Evolutionary conservation across 1,140 invertebrate genomes (phyloP).

Genomic region (Temnothorax longispinosus): DNA sequence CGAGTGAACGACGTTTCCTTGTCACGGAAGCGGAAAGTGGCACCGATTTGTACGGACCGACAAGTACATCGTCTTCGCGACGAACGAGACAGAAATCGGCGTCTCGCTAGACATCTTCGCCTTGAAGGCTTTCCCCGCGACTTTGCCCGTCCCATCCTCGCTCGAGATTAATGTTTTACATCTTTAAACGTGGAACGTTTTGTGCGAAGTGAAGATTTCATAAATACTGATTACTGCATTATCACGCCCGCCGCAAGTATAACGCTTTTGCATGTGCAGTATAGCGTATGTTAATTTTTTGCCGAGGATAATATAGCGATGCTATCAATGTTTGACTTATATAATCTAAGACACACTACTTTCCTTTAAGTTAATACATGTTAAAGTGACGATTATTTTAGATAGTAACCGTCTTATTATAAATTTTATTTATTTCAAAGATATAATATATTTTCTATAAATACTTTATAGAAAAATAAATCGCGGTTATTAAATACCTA

Average conservation of each 20-base stretch:
- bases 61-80: conserved; percentile 32
- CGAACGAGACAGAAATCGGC: conserved; percentile 12
- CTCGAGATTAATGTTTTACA: background rate
- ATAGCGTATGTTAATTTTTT: background rate
- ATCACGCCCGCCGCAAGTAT: background rate
- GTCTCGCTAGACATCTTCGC: background rate
- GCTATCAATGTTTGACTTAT: background rate
- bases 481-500: background rate
- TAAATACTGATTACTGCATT: conserved; percentile 20
- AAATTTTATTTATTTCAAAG: background rate
- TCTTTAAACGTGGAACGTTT: background rate
- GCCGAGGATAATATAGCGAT: background rate
- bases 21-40: conserved; percentile 46
- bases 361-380: background rate
- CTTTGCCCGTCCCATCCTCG: background rate
- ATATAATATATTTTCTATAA: background rate
- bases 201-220: conserved; percentile 1
- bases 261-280: background rate
- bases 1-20: conserved; percentile 32
- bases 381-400: background rate
- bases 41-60: conserved; percentile 43
- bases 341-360: background rate
- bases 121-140: conserved; percentile 1
- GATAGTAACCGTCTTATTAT: background rate
- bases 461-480: background rate